phyloP scores from a whole-genome alignment of 2,888 invertebrate genomes.

The Monopis laevigella region DNA sequence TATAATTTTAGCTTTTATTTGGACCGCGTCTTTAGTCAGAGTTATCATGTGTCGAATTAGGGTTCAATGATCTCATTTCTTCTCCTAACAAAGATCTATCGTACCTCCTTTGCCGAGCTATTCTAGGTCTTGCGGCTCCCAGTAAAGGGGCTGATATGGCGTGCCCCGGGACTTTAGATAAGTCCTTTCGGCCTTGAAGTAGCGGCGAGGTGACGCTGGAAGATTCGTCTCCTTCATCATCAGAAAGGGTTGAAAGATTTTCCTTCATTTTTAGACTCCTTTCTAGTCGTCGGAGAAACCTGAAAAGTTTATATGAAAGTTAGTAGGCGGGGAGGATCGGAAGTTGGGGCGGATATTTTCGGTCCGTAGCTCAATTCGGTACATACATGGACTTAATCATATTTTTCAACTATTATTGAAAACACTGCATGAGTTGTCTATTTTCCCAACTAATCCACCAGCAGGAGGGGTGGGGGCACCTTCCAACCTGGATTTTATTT shows the following conservation, averaged over 20 bases:
- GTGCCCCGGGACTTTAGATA: slow-evolving; percentile 39
- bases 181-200: slow-evolving; percentile 53
- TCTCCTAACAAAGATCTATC: slow-evolving; percentile 52
- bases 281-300: slow-evolving; percentile 77
- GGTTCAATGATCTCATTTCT: slow-evolving; percentile 50
- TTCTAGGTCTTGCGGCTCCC: slow-evolving; percentile 55
- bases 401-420: no score
- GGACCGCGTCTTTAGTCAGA: no score
- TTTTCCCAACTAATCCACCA: no score
- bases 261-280: slow-evolving; percentile 76
- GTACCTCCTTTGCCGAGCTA: slow-evolving; percentile 53
- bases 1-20: no score
- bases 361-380: no score
- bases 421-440: no score
- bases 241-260: slow-evolving; percentile 66
- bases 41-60: slow-evolving; percentile 47
- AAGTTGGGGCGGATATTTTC: no score
- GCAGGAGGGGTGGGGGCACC: neutral
- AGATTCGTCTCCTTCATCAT: slow-evolving; percentile 69
- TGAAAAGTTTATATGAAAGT: slow-evolving; percentile 35
- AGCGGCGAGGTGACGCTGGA: slow-evolving; percentile 73
- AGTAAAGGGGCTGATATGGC: slow-evolving; percentile 55
- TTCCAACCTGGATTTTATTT: neutral
- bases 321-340: no score
- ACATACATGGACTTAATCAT: no score